Evolutionary conservation across 1,140 invertebrate species (phyloP), one percentile per base, ranked within the genome.

Genomic region (Adelges cooleyi): DNA sequence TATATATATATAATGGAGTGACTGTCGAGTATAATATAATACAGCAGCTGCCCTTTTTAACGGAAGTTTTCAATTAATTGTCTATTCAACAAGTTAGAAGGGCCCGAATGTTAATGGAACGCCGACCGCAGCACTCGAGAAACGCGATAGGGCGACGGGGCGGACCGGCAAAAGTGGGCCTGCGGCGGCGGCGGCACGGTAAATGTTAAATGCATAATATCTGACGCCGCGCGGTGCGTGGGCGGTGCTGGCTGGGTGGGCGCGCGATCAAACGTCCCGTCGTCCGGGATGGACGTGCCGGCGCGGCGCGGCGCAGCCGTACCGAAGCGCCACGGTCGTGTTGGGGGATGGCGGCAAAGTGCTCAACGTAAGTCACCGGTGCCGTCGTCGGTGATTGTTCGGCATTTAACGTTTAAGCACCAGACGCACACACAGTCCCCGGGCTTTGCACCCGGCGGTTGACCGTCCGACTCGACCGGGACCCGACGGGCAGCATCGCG

Each of bases 1-100:
- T n/a, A n/a, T n/a, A n/a, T n/a, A n/a, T n/a, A n/a, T n/a, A n/a
- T n/a, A n/a, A n/a, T n/a, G n/a, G n/a, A n/a, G n/a, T n/a, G n/a
- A n/a, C n/a, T n/a, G n/a, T n/a, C n/a, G n/a, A n/a, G n/a, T n/a
- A n/a, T n/a, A n/a, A n/a, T n/a, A n/a, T n/a, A n/a, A n/a, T n/a
- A n/a, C n/a, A n/a, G n/a, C n/a, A n/a, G n/a, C n/a, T n/a, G n/a
- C n/a, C n/a, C n/a, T n/a, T n/a, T n/a, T 27, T 20, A 44, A 27
- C 53, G 53, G 53, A 44, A 56, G 53, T 44, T 56, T 56, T 44
- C 40, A 56, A 42, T 56, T 56, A 56, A 56, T 56, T 56, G 53
- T 56, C 53, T 56, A 56, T 56, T 44, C 53, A 56, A 56, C 53
- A 56, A 56, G 53, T 56, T 40, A 22, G 40, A 44, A 11, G 40